Percentiles rank a stretch among this genome's conserved stretches.
Conservation (phyloP, 1,140 invertebrate species). For the Solenopsis invicta region DNA sequence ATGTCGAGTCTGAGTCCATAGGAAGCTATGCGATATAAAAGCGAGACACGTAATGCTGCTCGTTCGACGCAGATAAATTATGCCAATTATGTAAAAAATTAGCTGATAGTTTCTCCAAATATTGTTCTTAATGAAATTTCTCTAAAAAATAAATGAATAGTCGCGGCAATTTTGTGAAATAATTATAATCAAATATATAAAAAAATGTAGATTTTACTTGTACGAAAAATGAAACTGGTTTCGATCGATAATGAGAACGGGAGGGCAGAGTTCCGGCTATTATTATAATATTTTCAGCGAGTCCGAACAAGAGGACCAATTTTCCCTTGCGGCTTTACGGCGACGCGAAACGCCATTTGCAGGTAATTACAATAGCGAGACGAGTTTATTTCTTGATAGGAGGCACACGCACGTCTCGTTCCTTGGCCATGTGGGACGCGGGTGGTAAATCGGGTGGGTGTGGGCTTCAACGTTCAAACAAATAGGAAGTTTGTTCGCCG, state of each 20-base stretch:
- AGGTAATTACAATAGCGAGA: slow-evolving; percentile 69
- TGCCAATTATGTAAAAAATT: neutral
- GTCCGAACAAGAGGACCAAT: slow-evolving; percentile 29
- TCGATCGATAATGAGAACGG: slow-evolving; percentile 13
- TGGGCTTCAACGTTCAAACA: slow-evolving; percentile 82
- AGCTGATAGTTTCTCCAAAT: neutral
- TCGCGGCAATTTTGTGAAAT: neutral
- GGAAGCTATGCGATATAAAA: neutral
- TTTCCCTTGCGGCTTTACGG: slow-evolving; percentile 55
- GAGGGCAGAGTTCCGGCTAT: neutral
- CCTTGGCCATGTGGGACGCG: slow-evolving; percentile 49
- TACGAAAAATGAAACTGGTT: neutral
- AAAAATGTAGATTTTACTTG: neutral
- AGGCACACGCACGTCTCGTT: slow-evolving; percentile 62
- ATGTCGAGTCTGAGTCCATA: neutral
- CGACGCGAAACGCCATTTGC: slow-evolving; percentile 42
- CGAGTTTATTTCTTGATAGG: slow-evolving; percentile 62
- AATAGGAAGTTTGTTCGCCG: slow-evolving; percentile 85
- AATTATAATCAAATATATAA: neutral
- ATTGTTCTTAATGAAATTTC: neutral
- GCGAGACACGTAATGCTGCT: neutral
- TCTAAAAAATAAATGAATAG: neutral
- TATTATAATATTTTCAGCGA: slow-evolving; percentile 26
- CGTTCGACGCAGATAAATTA: neutral
- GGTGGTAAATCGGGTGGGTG: slow-evolving; percentile 49